phyloP scores from a whole-genome alignment of 2,797 vertebrate species.

The Amazona finschi region DNA sequence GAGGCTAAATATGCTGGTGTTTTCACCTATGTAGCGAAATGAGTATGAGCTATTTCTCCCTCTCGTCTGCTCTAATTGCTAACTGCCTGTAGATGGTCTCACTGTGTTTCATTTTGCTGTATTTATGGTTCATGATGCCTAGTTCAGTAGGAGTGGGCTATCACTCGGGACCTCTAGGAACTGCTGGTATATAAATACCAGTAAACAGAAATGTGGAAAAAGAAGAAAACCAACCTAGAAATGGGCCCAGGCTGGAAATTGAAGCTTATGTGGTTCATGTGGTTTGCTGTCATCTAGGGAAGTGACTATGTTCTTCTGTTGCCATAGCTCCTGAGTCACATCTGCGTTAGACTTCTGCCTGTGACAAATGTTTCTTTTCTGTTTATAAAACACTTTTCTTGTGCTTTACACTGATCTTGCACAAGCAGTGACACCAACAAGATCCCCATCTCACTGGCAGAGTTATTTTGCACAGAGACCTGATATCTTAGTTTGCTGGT shows the following conservation, averaged over 20 bases:
- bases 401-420: not conserved
- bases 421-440: not conserved
- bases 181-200: not conserved
- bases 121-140: not conserved
- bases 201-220: not conserved
- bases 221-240: not conserved
- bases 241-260: not conserved
- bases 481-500: not conserved
- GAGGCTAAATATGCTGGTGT: not conserved
- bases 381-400: not conserved
- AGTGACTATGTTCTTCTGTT: not conserved
- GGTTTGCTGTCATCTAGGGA: constrained; percentile 1
- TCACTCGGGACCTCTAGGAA: not conserved
- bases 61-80: not conserved
- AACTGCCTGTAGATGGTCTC: not conserved
- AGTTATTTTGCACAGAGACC: not conserved
- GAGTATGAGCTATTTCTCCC: not conserved
- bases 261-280: not conserved
- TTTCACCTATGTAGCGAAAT: not conserved
- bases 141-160: not conserved
- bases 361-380: not conserved
- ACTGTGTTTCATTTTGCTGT: not conserved
- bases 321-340: not conserved
- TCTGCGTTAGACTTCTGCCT: not conserved
- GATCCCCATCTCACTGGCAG: not conserved